Evolutionary conservation across 2,113 vertebrate species (phyloP).

Genomic region (Ptyas mucosa): DNA sequence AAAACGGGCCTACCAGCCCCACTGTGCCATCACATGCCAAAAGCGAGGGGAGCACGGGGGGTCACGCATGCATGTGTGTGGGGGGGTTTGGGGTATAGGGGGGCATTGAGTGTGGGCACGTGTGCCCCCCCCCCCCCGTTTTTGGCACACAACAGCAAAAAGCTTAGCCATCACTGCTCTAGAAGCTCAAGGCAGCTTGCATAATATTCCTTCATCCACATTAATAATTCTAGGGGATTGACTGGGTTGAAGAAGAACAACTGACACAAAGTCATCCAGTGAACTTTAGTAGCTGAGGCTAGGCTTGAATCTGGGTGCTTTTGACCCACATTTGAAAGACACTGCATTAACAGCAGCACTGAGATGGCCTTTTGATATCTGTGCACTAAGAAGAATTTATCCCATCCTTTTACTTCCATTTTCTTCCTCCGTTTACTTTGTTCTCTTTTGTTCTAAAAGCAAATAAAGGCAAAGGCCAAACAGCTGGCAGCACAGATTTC

Average conservation of each 20-base stretch:
- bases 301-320: neutral
- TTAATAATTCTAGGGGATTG: neutral
- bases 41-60: no score
- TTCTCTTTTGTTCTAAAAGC: neutral
- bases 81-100: no score
- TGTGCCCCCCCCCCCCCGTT: no score
- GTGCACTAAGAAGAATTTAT: slow-evolving; percentile 2
- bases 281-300: neutral
- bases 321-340: neutral
- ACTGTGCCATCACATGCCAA: no score
- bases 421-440: neutral
- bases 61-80: no score
- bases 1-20: no score
- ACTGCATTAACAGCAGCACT: neutral
- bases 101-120: no score
- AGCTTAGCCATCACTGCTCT: neutral
- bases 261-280: neutral
- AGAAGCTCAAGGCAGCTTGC: neutral
- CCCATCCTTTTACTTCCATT: slow-evolving; percentile 12
- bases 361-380: neutral
- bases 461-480: slow-evolving; percentile 13
- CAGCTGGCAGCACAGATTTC: neutral
- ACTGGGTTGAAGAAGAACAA: neutral
- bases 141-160: no score
- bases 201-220: neutral